Evolutionary conservation across 2,888 invertebrate genomes (phyloP), one percentile per base, ranked within the genome.

Genomic region (Tenthredo amoena): DNA sequence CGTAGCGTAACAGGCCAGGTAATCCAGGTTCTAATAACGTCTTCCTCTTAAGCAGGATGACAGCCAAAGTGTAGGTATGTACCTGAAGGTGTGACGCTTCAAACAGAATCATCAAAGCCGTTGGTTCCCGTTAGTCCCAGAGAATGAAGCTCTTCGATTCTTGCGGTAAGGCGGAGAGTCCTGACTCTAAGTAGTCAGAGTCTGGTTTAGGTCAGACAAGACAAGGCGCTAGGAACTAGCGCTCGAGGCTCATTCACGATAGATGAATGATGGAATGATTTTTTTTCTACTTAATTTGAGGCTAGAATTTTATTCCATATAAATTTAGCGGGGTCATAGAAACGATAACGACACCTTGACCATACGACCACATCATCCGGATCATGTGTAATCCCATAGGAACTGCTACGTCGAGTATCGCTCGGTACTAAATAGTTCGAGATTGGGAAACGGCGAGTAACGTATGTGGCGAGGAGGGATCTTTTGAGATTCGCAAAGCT

Each of bases 21-120:
- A 77, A 77, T 77, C 77, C 77, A 40, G 81, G 43, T 81, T 92
- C 91, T 90, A 90, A 91, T 91, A 90, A 89, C 89, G 88, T 90
- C 90, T 89, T 89, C 90, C 90, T 90, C 88, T 88, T 86, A 86
- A 85, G 82, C 34, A 90, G 91, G 90, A 89, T 90, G 91, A 91
- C 92, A 91, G 90, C 87, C 85, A 85, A 79, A 87, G 88, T 87
- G 87, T 88, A 47, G 47, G 12, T 47, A 47, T 47, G 9, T 81
- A 21, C 47, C 43, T 21, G 15, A 10, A 68, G 43, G 68, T 21
- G 43, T 31, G n/a, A 68, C 88, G 90, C 91, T 91, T 92, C 92
- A 92, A 92, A 93, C 92, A 87, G 91, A 92, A 93, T 93, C 91
- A 90, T 92, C 92, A 92, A 93, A 92, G 92, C 83, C 68, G n/a